Evolutionary conservation across 92 coral and sea anemone genomes (phyloP).

Genomic region (Phenganax marumi): DNA sequence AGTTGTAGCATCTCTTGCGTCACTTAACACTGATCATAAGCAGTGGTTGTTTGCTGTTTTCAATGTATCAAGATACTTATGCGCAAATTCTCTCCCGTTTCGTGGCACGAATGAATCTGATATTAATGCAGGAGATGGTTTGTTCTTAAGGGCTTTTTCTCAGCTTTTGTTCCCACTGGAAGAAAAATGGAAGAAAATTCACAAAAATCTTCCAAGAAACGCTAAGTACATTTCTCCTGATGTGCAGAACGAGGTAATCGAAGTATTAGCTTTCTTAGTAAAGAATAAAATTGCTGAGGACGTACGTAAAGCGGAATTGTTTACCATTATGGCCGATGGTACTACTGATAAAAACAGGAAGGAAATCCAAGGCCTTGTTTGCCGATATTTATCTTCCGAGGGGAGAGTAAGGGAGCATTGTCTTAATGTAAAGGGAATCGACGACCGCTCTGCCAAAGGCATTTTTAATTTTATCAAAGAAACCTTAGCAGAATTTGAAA

Average conservation of each 20-base stretch:
- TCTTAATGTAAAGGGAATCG: conserved; percentile 29
- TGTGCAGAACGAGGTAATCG: conserved; percentile 21
- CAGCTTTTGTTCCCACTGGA: conserved; percentile 23
- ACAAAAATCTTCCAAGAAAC: conserved; percentile 21
- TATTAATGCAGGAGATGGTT: conserved; percentile 23
- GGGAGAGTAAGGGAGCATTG: conserved; percentile 32
- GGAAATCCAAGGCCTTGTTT: conserved; percentile 37
- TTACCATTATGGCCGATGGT: conserved; percentile 28
- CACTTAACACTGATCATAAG: conserved; percentile 3
- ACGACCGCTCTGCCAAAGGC: conserved; percentile 35
- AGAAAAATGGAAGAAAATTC: conserved; percentile 27
- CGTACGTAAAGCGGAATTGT: conserved; percentile 25
- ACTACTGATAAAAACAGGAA: conserved; percentile 25
- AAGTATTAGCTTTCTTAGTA: conserved; percentile 26
- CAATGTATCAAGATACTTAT: conserved; percentile 19
- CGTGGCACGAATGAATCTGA: conserved; percentile 25
- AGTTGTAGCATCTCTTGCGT: conserved; percentile 18
- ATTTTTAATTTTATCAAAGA: conserved; percentile 28
- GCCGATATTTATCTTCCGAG: conserved; percentile 21
- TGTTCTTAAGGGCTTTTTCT: conserved; percentile 31
- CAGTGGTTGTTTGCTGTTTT: conserved; percentile 28
- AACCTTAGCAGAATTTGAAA: conserved; percentile 25
- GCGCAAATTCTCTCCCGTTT: conserved; percentile 11
- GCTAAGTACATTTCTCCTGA: conserved; percentile 30
- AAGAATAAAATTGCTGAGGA: conserved; percentile 24